Percentiles rank a stretch among this genome's conserved stretches.
phyloP scores from a whole-genome alignment of 2,797 vertebrate species.

The Hemitrygon akajei region DNA sequence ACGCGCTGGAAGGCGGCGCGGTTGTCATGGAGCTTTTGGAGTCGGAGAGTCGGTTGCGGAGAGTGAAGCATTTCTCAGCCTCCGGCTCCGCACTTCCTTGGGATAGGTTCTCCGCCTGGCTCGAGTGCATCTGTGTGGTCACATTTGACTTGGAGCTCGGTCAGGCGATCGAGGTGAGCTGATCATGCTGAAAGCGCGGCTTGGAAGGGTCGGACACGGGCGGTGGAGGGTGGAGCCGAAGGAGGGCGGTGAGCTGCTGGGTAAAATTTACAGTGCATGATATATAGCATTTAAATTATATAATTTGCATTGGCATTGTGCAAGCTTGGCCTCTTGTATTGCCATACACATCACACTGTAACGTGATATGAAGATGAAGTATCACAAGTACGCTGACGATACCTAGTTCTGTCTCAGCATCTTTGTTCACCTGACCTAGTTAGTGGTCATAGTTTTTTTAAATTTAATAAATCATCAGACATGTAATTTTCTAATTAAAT shows the following conservation, averaged over 20 bases:
- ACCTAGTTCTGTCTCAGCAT: not conserved
- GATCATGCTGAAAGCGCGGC: not conserved
- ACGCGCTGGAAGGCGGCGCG: not conserved
- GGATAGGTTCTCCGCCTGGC: slow-evolving; percentile 78
- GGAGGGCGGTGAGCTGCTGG: not conserved
- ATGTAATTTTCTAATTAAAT: not conserved
- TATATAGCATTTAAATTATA: not conserved
- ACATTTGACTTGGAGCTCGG: slow-evolving; percentile 92
- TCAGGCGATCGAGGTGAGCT: slow-evolving; percentile 81
- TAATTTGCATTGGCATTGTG: not conserved
- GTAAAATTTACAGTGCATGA: not conserved
- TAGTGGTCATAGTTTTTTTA: not conserved
- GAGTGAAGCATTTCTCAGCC: not conserved
- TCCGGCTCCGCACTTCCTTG: slow-evolving; percentile 51
- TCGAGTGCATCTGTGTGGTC: slow-evolving; percentile 85
- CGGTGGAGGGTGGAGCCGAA: not conserved
- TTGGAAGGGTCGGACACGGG: not conserved
- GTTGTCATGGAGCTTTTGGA: slow-evolving; percentile 28
- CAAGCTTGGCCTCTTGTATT: not conserved
- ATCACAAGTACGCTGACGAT: not conserved
- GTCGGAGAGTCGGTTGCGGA: not conserved
- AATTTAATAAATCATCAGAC: not conserved
- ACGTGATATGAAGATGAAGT: not conserved
- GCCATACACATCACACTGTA: not conserved
- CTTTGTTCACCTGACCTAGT: not conserved